Base-by-base conservation (phyloP, 2,888 invertebrate species). In the Zygogramma bicolorata region DNA sequence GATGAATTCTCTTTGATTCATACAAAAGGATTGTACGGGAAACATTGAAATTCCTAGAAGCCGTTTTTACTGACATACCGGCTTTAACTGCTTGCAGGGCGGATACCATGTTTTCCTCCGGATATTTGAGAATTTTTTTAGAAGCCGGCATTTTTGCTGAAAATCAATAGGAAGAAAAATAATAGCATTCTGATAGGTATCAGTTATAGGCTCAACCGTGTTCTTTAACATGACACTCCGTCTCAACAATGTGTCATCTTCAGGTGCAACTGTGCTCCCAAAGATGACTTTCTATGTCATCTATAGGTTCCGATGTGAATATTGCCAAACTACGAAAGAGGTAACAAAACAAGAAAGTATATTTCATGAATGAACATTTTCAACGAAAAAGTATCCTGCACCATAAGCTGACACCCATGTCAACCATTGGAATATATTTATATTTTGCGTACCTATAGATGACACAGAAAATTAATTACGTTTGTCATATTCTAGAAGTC, bases 21-120 rank as follows among this genome's bases (percentile, higher is more conserved):
- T 69, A 69, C 31, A 66, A n/a, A 25, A 72, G 59, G 7, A 69
- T 72, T 20, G 59, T 49, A 15, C 69, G 40, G 4, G 69, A 65
- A 22, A 68, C 60, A 8, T 31, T 58, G 29, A 59, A 31, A 57
- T 25, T 63, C 34, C 58, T 63, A 7, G 68, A 34, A 34, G 70
- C 69, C 20, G 57, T 65, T 65, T 46, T 57, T 57, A 65, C 38
- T 29, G 69, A 20, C 25, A 65, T 22, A 18, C 68, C 68, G 40
- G 40, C n/a, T 42, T 10, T 42, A 10, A 42, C 40, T 42, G 40
- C 40, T 42, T 42, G 40, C 40, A 42, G 40, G 2, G 40, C 40
- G 13, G 40, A 40, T 40, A 40, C n/a, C 40, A 40, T 40, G 13
- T 40, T 40, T n/a, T 40, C 40, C n/a, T 40, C 40, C 40, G 40